phyloP scores from a whole-genome alignment of 1,140 invertebrate genomes.

The Semibalanus balanoides region DNA sequence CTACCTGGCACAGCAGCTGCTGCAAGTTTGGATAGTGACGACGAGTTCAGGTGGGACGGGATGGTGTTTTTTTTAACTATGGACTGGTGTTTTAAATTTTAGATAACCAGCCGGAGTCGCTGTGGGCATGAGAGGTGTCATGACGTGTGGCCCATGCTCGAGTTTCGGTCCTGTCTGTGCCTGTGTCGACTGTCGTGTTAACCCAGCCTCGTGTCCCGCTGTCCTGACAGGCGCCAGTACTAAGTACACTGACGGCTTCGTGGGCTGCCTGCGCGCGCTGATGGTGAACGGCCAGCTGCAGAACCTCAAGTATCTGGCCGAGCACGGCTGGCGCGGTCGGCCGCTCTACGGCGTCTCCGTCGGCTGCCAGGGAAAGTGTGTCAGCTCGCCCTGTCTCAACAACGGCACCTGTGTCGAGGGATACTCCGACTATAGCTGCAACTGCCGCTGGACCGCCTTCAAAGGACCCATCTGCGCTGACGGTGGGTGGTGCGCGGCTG shows the following conservation, averaged over 20 bases:
- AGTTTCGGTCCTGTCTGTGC: too few species aligned
- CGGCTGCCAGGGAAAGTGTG: slow-evolving; percentile 84
- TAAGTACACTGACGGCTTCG: slow-evolving; percentile 79
- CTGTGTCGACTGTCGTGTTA: too few species aligned
- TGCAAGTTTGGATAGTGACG: too few species aligned
- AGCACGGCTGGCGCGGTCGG: not conserved
- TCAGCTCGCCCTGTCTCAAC: slow-evolving; percentile 82
- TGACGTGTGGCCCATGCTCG: too few species aligned
- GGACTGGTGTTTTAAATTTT: too few species aligned
- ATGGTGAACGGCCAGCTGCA: slow-evolving; percentile 75
- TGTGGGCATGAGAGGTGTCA: too few species aligned
- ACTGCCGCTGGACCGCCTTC: slow-evolving; percentile 94
- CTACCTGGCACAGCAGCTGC: too few species aligned
- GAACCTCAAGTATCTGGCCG: slow-evolving; percentile 48
- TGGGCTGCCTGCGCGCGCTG: slow-evolving; percentile 81
- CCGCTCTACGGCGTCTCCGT: slow-evolving; percentile 43
- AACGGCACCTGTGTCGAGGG: slow-evolving; percentile 86
- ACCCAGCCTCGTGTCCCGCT: too few species aligned
- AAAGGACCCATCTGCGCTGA: slow-evolving; percentile 96
- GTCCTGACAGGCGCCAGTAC: slow-evolving; percentile 47
- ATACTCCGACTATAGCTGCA: slow-evolving; percentile 84
- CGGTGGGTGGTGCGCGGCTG: too few species aligned
- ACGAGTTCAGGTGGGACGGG: too few species aligned
- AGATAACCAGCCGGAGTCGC: too few species aligned
- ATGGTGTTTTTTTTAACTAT: too few species aligned